Percentiles rank a stretch among this genome's conserved stretches.
phyloP scores from a whole-genome alignment of 2,113 vertebrate species.

The Hassar affinis region DNA sequence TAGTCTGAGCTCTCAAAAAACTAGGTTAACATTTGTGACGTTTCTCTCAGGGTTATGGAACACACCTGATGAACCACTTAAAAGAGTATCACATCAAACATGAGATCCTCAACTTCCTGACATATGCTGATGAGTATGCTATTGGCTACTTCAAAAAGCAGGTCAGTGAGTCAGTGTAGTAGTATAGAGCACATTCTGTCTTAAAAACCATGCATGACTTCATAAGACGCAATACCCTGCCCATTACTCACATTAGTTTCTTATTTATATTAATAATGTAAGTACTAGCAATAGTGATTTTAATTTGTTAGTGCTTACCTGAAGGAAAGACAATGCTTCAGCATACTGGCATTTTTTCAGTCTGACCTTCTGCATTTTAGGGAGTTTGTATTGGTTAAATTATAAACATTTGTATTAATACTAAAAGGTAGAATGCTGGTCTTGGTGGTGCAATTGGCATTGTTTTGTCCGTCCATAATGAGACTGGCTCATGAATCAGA shows the following conservation, averaged over 20 bases:
- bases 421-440: neutral
- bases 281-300: neutral
- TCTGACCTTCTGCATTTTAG: neutral
- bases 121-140: slow-evolving; percentile 97
- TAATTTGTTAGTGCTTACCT: neutral
- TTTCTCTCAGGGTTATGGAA: slow-evolving; percentile 87
- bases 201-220: neutral
- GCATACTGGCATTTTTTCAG: neutral
- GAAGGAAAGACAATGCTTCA: neutral
- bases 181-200: neutral
- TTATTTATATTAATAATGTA: neutral
- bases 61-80: slow-evolving; percentile 97
- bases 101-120: slow-evolving; percentile 94
- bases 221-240: neutral
- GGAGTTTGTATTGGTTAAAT: too few relatives aligned
- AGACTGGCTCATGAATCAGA: neutral
- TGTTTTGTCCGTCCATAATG: too few relatives aligned
- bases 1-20: neutral
- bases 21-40: neutral
- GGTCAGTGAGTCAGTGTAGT: slow-evolving; percentile 66
- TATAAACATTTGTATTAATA: too few relatives aligned
- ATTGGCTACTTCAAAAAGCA: slow-evolving; percentile 99
- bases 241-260: neutral
- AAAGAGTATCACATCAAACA: slow-evolving; percentile 99
- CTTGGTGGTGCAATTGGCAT: neutral